Evolutionary conservation across 1,140 invertebrate genomes (phyloP).

Genomic region (Zaprionus camerounensis): DNA sequence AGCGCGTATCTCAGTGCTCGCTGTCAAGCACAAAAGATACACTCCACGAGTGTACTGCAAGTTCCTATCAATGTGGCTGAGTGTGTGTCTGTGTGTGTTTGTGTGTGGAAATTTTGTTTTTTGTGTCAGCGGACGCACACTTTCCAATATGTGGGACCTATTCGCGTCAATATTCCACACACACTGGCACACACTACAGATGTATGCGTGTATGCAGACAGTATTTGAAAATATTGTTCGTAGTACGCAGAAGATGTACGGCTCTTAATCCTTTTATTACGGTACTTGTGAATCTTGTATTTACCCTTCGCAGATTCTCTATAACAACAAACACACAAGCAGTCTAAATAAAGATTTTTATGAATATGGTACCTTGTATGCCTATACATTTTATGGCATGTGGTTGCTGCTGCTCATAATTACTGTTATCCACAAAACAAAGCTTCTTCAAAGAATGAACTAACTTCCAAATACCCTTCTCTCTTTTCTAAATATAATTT

Average conservation of each 20-base stretch:
- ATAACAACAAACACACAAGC: slow-evolving; percentile 29
- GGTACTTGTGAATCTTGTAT: slow-evolving; percentile 24
- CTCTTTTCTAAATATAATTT: not conserved
- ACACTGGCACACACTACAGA: not conserved
- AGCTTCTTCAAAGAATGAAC: not conserved
- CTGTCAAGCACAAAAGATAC: slow-evolving; percentile 11
- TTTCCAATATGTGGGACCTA: slow-evolving; percentile 44
- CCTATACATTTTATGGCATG: slow-evolving; percentile 31
- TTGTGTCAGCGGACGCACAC: slow-evolving; percentile 31
- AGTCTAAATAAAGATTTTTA: slow-evolving; percentile 39
- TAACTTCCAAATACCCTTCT: slow-evolving; percentile 12
- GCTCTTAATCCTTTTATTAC: slow-evolving; percentile 46
- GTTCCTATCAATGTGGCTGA: slow-evolving; percentile 1
- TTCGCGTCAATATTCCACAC: slow-evolving; percentile 16
- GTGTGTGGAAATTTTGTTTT: slow-evolving; percentile 40
- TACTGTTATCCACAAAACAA: slow-evolving; percentile 19
- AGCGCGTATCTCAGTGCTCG: not conserved
- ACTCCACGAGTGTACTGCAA: slow-evolving; percentile 16
- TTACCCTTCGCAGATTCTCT: slow-evolving; percentile 31
- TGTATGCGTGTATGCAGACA: not conserved
- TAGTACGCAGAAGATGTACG: slow-evolving; percentile 6
- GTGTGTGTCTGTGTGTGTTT: not conserved
- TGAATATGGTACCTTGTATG: slow-evolving; percentile 13
- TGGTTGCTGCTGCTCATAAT: slow-evolving; percentile 27
- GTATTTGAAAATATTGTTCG: slow-evolving; percentile 12